Percentiles rank a stretch among this genome's conserved stretches.
phyloP scores from a whole-genome alignment of 2,888 invertebrate genomes.

The Lasioglossum malachurum region DNA sequence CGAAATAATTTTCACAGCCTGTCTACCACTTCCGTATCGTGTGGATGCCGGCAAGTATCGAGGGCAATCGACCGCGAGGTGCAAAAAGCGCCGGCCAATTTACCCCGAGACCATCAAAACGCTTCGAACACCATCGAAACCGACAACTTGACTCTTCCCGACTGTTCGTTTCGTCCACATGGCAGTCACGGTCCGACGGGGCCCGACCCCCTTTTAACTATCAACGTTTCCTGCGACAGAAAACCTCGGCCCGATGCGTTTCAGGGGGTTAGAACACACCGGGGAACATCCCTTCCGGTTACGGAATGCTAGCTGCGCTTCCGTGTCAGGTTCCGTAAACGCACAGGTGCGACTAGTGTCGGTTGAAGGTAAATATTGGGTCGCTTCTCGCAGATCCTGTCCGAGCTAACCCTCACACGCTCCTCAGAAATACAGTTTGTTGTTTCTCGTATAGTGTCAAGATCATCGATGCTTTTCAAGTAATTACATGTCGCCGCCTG shows the following conservation, averaged over 20 bases:
- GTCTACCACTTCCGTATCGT: background rate
- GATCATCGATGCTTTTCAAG: no score
- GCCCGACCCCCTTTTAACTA: slow-evolving; percentile 70
- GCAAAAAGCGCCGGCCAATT: slow-evolving; percentile 54
- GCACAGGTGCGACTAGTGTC: slow-evolving; percentile 63
- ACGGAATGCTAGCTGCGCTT: slow-evolving; percentile 73
- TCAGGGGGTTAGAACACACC: slow-evolving; percentile 68
- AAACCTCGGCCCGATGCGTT: slow-evolving; percentile 76
- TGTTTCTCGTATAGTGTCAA: no score
- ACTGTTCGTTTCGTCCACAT: slow-evolving; percentile 36
- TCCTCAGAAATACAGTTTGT: background rate
- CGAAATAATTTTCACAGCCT: slow-evolving; percentile 1
- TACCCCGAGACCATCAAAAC: slow-evolving; percentile 29
- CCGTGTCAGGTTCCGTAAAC: slow-evolving; percentile 66
- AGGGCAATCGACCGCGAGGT: slow-evolving; percentile 64
- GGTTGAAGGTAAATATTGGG: slow-evolving; percentile 11
- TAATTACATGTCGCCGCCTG: no score
- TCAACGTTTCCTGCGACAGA: slow-evolving; percentile 73
- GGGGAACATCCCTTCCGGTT: slow-evolving; percentile 74
- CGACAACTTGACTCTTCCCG: slow-evolving; percentile 59
- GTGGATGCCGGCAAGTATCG: slow-evolving; percentile 47
- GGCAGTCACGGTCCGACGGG: slow-evolving; percentile 69
- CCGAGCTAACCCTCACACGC: background rate
- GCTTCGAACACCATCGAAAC: slow-evolving; percentile 52
- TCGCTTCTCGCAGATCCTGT: background rate